Conservation (phyloP, 2,797 vertebrate species). For the Potorous gilbertii region DNA sequence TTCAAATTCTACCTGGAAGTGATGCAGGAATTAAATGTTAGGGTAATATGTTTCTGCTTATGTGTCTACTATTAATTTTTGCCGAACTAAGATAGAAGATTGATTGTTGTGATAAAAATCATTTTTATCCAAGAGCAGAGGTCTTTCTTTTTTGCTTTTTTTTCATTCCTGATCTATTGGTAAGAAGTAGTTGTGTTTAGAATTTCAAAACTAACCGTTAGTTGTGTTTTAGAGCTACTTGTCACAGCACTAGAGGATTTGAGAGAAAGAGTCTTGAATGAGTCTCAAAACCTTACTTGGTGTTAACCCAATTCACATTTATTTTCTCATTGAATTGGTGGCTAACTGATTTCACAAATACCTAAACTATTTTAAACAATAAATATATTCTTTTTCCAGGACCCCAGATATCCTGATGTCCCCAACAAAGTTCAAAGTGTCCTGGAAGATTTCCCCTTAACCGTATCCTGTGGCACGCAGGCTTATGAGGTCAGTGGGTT, state of each 20-base stretch:
- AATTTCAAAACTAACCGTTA: neutral
- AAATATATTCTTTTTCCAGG: constrained; percentile 46
- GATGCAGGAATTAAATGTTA: constrained; percentile 82
- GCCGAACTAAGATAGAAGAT: neutral
- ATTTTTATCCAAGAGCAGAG: neutral
- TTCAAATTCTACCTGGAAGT: constrained; percentile 89
- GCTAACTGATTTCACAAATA: neutral
- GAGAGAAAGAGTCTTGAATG: neutral
- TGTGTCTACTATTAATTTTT: neutral
- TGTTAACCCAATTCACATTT: neutral
- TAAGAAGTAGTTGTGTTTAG: neutral
- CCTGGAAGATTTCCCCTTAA: constrained; percentile 74
- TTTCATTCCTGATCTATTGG: neutral
- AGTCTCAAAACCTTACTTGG: neutral
- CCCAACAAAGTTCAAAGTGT: constrained; percentile 66
- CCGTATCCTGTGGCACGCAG: constrained; percentile 65
- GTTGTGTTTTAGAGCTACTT: neutral
- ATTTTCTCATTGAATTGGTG: neutral
- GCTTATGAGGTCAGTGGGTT: constrained; percentile 67
- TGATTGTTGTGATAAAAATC: neutral
- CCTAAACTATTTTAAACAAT: neutral
- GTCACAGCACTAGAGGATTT: neutral
- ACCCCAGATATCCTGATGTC: constrained; percentile 51
- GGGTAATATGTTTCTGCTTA: constrained; percentile 64
- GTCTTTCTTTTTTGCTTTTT: neutral